These are phyloP conservation scores for Heterotis niloticus DNA, from an alignment of 2,113 vertebrate species.

Conservation along the genomic window DNA sequence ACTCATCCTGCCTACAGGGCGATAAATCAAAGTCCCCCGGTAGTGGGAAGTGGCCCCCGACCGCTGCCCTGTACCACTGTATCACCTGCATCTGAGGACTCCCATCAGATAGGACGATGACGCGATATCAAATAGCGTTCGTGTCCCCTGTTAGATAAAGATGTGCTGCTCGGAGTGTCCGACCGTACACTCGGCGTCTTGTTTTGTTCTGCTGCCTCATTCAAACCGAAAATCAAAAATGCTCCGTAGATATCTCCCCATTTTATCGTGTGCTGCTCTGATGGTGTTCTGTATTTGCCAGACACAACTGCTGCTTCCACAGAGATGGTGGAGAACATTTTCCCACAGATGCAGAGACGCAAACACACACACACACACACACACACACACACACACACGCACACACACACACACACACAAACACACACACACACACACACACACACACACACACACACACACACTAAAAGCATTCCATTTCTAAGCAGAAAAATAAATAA, in stretches of 20 bases:
- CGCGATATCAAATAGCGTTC: not conserved
- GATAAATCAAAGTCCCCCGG: constrained; percentile 11
- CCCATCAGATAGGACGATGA: not conserved
- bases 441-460: no score
- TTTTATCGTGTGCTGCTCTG: not conserved
- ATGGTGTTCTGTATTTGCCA: not conserved
- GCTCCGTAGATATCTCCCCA: not conserved
- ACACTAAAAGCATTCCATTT: no score
- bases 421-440: no score
- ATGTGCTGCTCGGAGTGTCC: not conserved
- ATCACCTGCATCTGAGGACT: not conserved
- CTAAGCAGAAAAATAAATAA: not conserved
- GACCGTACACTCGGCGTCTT: not conserved
- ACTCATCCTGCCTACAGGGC: constrained; percentile 43
- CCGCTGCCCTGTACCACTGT: not conserved
- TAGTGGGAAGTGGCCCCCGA: constrained; percentile 9
- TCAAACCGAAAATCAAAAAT: not conserved
- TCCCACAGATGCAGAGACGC: not conserved
- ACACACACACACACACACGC: no score
- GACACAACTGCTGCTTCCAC: not conserved
- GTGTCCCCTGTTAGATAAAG: constrained; percentile 9
- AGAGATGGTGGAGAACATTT: not conserved
- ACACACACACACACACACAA: no score
- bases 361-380: no score
- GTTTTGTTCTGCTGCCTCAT: not conserved